phyloP scores from a whole-genome alignment of 1,140 invertebrate genomes.

The Sycophaga agraensis region DNA sequence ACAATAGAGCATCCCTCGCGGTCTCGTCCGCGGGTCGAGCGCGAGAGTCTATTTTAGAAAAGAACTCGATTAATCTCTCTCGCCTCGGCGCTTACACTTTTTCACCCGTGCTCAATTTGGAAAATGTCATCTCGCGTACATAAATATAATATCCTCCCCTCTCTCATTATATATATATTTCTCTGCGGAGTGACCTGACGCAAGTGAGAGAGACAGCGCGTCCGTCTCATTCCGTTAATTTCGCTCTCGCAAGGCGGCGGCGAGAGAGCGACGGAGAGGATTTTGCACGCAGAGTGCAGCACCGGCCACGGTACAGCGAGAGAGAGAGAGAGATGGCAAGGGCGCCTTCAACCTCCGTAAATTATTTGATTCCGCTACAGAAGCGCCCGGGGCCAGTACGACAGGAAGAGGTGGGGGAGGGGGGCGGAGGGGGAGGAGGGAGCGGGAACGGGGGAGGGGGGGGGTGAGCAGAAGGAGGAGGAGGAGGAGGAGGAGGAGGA shows the following conservation, averaged over 20 bases:
- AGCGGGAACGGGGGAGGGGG: background rate
- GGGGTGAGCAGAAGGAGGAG: background rate
- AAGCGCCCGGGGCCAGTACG: conserved; percentile 26
- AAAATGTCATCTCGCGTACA: too few relatives aligned
- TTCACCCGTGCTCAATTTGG: too few relatives aligned
- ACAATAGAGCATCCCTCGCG: too few relatives aligned
- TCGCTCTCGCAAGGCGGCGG: background rate
- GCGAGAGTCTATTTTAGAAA: too few relatives aligned
- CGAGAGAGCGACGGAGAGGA: background rate
- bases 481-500: background rate
- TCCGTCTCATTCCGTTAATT: conserved; percentile 18
- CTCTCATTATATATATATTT: background rate
- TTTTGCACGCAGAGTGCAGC: too few relatives aligned
- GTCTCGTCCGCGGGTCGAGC: too few relatives aligned
- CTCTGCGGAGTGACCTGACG: background rate
- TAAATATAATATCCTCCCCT: background rate
- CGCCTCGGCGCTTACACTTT: too few relatives aligned
- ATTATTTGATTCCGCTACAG: conserved; percentile 32
- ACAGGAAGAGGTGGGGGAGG: conserved; percentile 21
- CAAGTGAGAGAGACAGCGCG: background rate
- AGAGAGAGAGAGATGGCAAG: conserved; percentile 1
- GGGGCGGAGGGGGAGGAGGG: background rate
- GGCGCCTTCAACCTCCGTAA: conserved; percentile 26
- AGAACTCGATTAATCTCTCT: too few relatives aligned
- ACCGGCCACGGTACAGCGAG: too few relatives aligned